Conservation (phyloP, 2,797 vertebrate species). For the Sebastes reedi region DNA sequence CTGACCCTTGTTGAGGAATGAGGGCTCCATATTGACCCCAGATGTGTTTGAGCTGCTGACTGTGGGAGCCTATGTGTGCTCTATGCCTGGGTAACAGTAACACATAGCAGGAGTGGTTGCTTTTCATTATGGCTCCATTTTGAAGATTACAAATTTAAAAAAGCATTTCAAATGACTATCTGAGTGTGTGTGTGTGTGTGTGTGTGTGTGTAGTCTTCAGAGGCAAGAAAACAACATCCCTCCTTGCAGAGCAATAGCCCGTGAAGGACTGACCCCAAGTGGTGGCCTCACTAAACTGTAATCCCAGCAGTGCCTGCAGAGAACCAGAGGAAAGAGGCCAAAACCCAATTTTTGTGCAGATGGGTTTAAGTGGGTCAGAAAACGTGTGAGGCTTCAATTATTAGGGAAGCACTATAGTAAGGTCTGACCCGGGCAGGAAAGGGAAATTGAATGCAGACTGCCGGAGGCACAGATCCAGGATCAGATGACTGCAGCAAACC, state of each 20-base stretch:
- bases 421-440: constrained; percentile 54
- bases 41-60: constrained; percentile 56
- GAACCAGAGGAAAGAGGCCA: constrained; percentile 12
- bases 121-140: background rate
- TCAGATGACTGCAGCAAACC: constrained; percentile 63
- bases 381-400: constrained; percentile 31
- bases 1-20: constrained; percentile 28
- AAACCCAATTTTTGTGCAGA: constrained; percentile 34
- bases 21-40: constrained; percentile 65
- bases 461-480: constrained; percentile 51
- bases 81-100: constrained; percentile 12
- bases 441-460: constrained; percentile 71
- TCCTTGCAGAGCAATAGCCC: constrained; percentile 17
- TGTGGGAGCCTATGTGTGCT: constrained; percentile 2
- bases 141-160: background rate
- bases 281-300: constrained; percentile 48
- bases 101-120: background rate
- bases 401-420: constrained; percentile 38
- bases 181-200: background rate
- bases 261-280: constrained; percentile 45
- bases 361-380: constrained; percentile 64
- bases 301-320: constrained; percentile 35
- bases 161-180: background rate
- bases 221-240: constrained; percentile 33
- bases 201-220: background rate